Conservation (phyloP, 2,113 vertebrate species). For the Daphoenositta chrysoptera region DNA sequence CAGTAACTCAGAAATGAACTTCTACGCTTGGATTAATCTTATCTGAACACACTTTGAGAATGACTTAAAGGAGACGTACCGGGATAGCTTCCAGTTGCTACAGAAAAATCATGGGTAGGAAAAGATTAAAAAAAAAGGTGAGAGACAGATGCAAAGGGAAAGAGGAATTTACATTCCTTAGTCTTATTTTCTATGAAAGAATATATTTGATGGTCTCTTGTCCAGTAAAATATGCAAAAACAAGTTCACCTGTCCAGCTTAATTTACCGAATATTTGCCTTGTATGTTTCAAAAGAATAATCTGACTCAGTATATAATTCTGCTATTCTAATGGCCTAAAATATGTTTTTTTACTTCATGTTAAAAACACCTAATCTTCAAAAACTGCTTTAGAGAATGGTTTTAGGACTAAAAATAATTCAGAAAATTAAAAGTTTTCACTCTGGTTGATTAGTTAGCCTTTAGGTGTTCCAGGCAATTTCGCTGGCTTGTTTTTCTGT, state of each 20-base stretch:
- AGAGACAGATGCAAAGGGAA: background rate
- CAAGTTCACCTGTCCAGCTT: background rate
- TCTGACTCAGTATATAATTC: background rate
- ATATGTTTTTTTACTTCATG: background rate
- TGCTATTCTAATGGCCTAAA: background rate
- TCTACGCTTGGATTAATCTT: background rate
- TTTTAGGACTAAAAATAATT: background rate
- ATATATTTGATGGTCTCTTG: background rate
- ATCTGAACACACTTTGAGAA: background rate
- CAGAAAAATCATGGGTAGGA: background rate
- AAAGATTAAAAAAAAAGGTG: background rate
- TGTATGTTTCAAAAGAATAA: background rate
- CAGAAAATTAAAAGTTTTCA: background rate
- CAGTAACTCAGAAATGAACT: background rate
- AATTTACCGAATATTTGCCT: background rate
- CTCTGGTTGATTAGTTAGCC: background rate
- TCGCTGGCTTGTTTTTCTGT: background rate
- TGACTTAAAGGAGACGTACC: background rate
- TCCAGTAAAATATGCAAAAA: background rate
- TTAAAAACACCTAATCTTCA: background rate
- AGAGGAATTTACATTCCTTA: background rate
- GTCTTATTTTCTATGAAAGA: background rate
- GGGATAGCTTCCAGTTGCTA: background rate
- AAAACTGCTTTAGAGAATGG: background rate
- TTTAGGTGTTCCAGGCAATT: background rate